phyloP scores from a whole-genome alignment of 2,113 vertebrate genomes.

The Labeo catla region DNA sequence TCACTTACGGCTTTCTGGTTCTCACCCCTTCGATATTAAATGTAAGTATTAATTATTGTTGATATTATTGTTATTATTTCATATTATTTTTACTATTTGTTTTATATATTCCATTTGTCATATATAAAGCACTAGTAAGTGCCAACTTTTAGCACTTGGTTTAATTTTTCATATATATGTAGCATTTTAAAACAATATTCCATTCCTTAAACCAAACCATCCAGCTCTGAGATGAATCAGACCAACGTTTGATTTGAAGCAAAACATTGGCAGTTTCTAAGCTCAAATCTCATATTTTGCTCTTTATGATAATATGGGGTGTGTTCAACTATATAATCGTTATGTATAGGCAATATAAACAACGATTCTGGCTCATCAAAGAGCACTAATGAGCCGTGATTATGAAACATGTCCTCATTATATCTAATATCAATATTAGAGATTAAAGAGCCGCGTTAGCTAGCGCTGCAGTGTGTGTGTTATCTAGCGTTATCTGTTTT shows the following conservation, averaged over 20 bases:
- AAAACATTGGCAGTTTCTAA: background rate
- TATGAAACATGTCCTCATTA: conserved; percentile 1
- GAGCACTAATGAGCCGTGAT: background rate
- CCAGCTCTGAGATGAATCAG: background rate
- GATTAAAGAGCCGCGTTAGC: background rate
- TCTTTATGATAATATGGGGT: background rate
- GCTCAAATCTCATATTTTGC: background rate
- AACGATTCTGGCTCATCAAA: background rate
- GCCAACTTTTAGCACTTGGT: too few species aligned
- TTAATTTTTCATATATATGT: too few species aligned
- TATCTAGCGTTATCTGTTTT: background rate
- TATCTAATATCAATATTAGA: background rate
- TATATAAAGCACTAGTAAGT: too few species aligned
- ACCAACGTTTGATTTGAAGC: background rate
- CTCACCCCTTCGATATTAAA: too few species aligned
- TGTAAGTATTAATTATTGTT: too few species aligned
- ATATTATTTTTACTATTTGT: too few species aligned
- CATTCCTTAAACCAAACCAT: background rate
- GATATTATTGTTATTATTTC: too few species aligned
- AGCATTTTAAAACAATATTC: background rate
- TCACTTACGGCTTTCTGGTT: too few species aligned
- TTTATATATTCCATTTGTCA: too few species aligned
- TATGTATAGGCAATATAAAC: background rate
- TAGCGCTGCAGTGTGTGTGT: background rate
- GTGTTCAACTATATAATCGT: background rate